phyloP scores from a whole-genome alignment of 2,888 invertebrate genomes.

The Ophion ellenae region DNA sequence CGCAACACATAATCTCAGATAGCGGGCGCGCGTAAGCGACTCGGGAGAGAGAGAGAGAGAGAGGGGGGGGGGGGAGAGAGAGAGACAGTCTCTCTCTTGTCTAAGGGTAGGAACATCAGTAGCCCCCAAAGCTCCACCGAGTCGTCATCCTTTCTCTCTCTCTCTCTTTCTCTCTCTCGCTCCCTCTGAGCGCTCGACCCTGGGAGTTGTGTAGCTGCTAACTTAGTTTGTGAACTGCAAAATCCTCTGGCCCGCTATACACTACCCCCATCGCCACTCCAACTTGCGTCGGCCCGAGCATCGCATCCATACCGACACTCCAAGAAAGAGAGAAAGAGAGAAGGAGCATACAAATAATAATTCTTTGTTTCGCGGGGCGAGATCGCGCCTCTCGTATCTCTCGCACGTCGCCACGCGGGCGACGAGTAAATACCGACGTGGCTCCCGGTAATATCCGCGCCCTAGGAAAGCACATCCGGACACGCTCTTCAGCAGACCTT shows the following conservation, averaged over 20 bases:
- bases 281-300: constrained; percentile 24
- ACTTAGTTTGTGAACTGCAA: constrained; percentile 83
- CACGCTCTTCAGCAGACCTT: constrained; percentile 7
- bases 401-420: constrained; percentile 66
- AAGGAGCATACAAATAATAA: constrained; percentile 81
- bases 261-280: constrained; percentile 40
- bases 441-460: constrained; percentile 9
- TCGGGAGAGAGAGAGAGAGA: not conserved
- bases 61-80: no score
- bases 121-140: constrained; percentile 51
- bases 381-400: constrained; percentile 70
- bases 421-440: constrained; percentile 80
- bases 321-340: constrained; percentile 9
- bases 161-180: constrained; percentile 40
- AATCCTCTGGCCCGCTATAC: constrained; percentile 79
- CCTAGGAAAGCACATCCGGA: constrained; percentile 2
- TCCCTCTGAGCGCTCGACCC: constrained; percentile 53
- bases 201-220: constrained; percentile 78
- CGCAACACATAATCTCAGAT: constrained; percentile 79
- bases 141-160: constrained; percentile 27
- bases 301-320: constrained; percentile 54
- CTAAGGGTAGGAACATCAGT: constrained; percentile 52
- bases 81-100: no score
- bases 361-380: constrained; percentile 75
- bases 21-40: constrained; percentile 62